A percentile compares a stretch with the other conserved stretches of the same genome.
Conservation (phyloP, 2,113 vertebrate species). For the Anseranas semipalmata region DNA sequence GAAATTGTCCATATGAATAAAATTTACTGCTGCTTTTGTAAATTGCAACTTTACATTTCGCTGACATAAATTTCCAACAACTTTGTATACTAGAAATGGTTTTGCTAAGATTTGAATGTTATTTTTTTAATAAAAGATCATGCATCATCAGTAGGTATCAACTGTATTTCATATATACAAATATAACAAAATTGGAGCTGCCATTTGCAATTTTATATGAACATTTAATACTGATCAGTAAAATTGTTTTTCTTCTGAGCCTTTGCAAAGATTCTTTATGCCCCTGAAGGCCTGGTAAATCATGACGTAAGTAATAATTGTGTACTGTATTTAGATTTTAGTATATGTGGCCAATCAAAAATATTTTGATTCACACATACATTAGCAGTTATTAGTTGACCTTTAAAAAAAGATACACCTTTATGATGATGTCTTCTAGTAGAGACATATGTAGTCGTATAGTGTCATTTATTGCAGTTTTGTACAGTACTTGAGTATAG, state of each 20-base stretch:
- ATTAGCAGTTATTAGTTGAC: constrained; percentile 88
- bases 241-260: constrained; percentile 64
- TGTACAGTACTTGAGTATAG: constrained; percentile 84
- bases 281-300: constrained; percentile 63
- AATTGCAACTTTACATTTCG: constrained; percentile 77
- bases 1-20: constrained; percentile 60
- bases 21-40: constrained; percentile 80
- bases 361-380: constrained; percentile 73
- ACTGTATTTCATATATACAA: constrained; percentile 53
- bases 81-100: constrained; percentile 81
- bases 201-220: constrained; percentile 75
- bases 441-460: constrained; percentile 80
- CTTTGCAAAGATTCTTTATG: constrained; percentile 61
- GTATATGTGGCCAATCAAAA: constrained; percentile 66
- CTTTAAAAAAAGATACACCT: constrained; percentile 74
- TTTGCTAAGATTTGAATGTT: constrained; percentile 80
- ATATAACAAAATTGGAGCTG: constrained; percentile 58
- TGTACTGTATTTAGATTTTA: constrained; percentile 69
- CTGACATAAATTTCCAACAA: constrained; percentile 77
- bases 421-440: constrained; percentile 80
- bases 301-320: constrained; percentile 38
- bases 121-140: constrained; percentile 79
- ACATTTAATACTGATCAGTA: constrained; percentile 54
- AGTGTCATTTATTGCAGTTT: constrained; percentile 84
- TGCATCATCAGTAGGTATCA: constrained; percentile 59